Evolutionary conservation across 2,888 invertebrate genomes (phyloP).

Genomic region (Sturmia bella): DNA sequence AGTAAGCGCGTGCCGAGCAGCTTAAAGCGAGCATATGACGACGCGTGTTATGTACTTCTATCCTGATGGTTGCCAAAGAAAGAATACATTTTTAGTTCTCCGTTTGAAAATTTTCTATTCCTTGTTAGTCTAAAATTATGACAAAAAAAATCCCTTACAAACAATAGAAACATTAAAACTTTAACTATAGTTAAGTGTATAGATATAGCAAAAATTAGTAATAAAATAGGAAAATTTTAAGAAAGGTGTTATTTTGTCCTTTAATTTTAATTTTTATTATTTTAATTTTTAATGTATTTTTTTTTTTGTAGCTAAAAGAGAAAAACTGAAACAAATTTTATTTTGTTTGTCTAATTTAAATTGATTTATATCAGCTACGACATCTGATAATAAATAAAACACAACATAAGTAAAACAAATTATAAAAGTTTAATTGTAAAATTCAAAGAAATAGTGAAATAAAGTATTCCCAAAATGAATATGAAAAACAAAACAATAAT

Average conservation of each 20-base stretch:
- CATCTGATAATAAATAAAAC: conserved; percentile 81
- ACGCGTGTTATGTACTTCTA: no score
- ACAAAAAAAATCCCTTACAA: no score
- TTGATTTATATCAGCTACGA: conserved; percentile 80
- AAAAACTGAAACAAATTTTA: conserved; percentile 40
- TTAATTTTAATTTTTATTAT: no score
- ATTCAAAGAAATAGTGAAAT: conserved; percentile 52
- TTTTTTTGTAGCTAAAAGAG: conserved; percentile 54
- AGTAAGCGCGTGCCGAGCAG: no score
- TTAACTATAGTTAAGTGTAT: conserved; percentile 72
- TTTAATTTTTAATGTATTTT: no score
- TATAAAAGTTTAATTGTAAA: conserved; percentile 45
- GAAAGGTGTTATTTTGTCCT: not conserved
- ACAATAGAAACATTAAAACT: not conserved
- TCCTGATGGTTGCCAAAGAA: no score
- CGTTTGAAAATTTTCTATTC: no score
- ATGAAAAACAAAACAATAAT: conserved; percentile 54
- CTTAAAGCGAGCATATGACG: no score
- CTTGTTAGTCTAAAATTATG: no score
- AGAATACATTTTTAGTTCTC: no score
- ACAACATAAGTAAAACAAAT: conserved; percentile 64
- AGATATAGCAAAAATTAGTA: conserved; percentile 67
- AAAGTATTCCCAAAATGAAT: conserved; percentile 49
- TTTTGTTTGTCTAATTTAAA: conserved; percentile 41
- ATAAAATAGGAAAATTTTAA: conserved; percentile 38